Conservation (phyloP, 2,113 vertebrate species). For the Hippocampus zosterae region DNA sequence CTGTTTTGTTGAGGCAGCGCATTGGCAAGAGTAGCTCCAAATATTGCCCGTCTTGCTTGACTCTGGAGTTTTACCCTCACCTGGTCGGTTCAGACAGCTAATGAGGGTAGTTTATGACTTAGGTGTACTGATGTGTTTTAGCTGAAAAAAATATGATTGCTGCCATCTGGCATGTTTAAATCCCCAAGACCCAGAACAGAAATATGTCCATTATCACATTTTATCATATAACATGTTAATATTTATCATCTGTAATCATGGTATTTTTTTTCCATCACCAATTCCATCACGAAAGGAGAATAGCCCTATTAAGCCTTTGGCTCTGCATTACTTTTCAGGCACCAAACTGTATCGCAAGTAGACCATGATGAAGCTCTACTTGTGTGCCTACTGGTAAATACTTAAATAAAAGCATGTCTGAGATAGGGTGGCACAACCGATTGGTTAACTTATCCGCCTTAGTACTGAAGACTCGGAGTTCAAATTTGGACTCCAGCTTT, state of each 20-base stretch:
- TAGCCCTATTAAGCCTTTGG: neutral
- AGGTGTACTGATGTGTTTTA: neutral
- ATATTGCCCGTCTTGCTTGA: neutral
- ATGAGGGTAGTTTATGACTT: neutral
- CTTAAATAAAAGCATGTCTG: neutral
- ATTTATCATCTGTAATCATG: no score
- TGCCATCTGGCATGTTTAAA: neutral
- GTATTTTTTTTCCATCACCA: no score
- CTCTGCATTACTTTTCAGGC: neutral
- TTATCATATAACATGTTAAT: neutral
- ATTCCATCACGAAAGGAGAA: neutral
- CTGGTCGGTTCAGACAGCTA: conserved; percentile 1
- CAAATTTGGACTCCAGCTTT: no score
- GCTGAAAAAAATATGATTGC: neutral
- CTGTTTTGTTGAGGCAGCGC: conserved; percentile 21
- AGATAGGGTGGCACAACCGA: no score
- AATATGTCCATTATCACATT: neutral
- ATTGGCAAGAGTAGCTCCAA: conserved; percentile 7
- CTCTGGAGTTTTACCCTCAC: conserved; percentile 4
- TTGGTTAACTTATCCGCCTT: no score
- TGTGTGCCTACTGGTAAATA: neutral
- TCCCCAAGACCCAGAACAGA: neutral
- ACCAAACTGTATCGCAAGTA: neutral
- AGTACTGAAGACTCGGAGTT: no score
- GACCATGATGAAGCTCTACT: neutral